Evolutionary conservation across 2,888 invertebrate genomes (phyloP).

Genomic region (Melangyna quadrimaculata): DNA sequence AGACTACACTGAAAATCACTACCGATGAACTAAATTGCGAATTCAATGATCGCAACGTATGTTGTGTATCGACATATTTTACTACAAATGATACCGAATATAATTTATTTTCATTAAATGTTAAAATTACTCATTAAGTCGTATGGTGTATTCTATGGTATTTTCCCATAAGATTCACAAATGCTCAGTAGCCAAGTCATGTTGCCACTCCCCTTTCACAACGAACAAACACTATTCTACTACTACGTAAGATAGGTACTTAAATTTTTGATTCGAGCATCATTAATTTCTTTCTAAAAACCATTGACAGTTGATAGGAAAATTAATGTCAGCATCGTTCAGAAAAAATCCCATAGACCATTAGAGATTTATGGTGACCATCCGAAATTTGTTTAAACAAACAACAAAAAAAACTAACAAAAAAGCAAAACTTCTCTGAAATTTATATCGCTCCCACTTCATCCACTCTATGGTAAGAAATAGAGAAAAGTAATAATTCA

Average conservation of each 20-base stretch:
- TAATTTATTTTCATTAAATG: background rate
- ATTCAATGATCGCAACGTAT: too few relatives aligned
- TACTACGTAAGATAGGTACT: too few relatives aligned
- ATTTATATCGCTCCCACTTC: too few relatives aligned
- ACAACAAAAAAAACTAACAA: too few relatives aligned
- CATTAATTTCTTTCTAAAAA: slow-evolving; percentile 66
- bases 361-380: background rate
- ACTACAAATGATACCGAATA: too few relatives aligned
- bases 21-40: too few relatives aligned
- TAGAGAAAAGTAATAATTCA: too few relatives aligned
- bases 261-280: slow-evolving; percentile 2
- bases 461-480: too few relatives aligned
- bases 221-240: background rate
- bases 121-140: background rate
- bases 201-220: background rate
- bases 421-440: too few relatives aligned
- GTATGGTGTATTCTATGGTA: background rate
- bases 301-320: slow-evolving; percentile 56
- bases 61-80: too few relatives aligned
- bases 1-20: too few relatives aligned
- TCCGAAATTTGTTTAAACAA: background rate
- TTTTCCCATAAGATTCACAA: background rate
- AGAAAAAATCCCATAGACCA: background rate
- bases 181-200: background rate
- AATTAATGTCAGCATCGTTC: slow-evolving; percentile 58